These are phyloP conservation scores for Cettia cetti DNA, from an alignment of 2,113 vertebrate species.

Conservation along the genomic window DNA sequence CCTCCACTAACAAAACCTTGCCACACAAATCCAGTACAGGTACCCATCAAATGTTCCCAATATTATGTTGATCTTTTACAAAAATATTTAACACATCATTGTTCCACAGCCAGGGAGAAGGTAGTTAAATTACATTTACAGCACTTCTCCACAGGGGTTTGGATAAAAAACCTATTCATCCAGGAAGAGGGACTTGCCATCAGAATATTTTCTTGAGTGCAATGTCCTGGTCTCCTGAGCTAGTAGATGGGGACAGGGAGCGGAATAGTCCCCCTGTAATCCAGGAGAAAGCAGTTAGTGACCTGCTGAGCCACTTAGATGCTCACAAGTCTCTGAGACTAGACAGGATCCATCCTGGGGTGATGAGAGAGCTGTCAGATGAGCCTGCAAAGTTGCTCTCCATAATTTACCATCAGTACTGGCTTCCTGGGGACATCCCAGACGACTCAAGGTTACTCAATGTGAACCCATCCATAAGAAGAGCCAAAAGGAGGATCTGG, in stretches of 20 bases:
- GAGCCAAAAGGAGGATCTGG: background rate
- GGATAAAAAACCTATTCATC: background rate
- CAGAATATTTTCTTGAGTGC: background rate
- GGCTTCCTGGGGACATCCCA: background rate
- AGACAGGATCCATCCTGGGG: background rate
- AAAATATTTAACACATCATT: background rate
- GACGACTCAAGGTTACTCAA: background rate
- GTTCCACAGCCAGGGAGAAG: background rate
- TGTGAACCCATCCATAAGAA: background rate
- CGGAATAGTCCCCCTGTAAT: background rate
- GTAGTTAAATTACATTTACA: background rate
- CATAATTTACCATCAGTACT: background rate
- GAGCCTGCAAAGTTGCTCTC: background rate
- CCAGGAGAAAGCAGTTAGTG: background rate
- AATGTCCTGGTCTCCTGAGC: background rate
- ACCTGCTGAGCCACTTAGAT: background rate
- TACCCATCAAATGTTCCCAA: background rate
- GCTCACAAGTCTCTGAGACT: background rate
- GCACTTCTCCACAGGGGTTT: background rate
- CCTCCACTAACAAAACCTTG: background rate
- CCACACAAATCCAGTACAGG: background rate
- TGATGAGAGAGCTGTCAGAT: background rate
- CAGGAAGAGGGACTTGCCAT: background rate
- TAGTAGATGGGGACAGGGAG: background rate
- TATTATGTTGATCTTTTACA: background rate